Percentiles rank a stretch among this genome's conserved stretches.
These are phyloP conservation scores for Chaitophorus viminalis DNA, from an alignment of 2,888 invertebrate genomes.

Conservation along the genomic window DNA sequence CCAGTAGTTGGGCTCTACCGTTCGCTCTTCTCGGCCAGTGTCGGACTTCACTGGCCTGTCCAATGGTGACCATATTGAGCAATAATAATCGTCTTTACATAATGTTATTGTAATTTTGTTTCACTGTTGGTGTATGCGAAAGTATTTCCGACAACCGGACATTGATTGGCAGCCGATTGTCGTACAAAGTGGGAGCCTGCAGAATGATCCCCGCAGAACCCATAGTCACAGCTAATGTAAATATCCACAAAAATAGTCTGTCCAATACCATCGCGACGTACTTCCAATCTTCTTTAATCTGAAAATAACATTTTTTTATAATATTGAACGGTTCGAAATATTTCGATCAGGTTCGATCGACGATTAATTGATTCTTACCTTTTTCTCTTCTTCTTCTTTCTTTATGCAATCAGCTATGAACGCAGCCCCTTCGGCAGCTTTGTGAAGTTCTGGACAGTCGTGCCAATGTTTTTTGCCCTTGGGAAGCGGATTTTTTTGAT, in stretches of 20 bases:
- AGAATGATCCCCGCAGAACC: slow-evolving; percentile 94
- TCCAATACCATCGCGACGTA: slow-evolving; percentile 98
- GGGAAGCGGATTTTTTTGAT: not conserved
- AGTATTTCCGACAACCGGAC: slow-evolving; percentile 89
- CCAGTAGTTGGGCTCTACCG: not conserved
- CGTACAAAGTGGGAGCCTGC: slow-evolving; percentile 94
- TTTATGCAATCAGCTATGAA: slow-evolving; percentile 93
- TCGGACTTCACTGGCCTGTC: not conserved
- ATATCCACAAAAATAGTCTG: slow-evolving; percentile 95
- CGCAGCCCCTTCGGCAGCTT: slow-evolving; percentile 90
- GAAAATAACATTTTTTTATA: slow-evolving; percentile 60
- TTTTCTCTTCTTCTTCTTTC: slow-evolving; percentile 89
- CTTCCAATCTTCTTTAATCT: slow-evolving; percentile 99
- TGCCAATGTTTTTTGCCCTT: slow-evolving; percentile 75
- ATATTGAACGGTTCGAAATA: too few relatives aligned
- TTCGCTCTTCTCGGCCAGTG: not conserved
- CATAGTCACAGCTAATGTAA: slow-evolving; percentile 92
- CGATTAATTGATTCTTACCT: slow-evolving; percentile 72
- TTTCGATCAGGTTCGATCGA: too few relatives aligned
- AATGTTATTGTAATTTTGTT: slow-evolving; percentile 67
- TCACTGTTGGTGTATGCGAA: slow-evolving; percentile 85
- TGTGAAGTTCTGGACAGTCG: slow-evolving; percentile 89
- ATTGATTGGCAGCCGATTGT: slow-evolving; percentile 88
- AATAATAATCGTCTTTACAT: slow-evolving; percentile 50
- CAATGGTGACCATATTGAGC: slow-evolving; percentile 35